Evolutionary conservation across 2,113 vertebrate genomes (phyloP).

Genomic region (Ranitomeya imitator): DNA sequence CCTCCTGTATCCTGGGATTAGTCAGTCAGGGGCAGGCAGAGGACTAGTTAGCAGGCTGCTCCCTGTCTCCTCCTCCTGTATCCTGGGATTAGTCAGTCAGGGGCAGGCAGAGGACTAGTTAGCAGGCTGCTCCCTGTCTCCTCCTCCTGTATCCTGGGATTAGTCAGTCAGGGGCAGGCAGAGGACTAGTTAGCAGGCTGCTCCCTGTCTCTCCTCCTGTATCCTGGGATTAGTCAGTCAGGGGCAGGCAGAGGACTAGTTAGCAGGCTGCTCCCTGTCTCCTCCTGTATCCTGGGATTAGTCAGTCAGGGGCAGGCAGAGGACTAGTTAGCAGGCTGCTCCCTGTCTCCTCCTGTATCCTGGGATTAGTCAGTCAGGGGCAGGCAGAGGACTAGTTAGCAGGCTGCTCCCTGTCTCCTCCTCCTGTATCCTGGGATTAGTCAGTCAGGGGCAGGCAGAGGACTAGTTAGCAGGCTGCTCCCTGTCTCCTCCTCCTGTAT

Average conservation of each 20-base stretch:
- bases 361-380: no score
- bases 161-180: background rate
- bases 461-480: no score
- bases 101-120: background rate
- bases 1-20: background rate
- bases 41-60: slow-evolving; percentile 6
- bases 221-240: background rate
- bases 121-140: background rate
- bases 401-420: no score
- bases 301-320: no score
- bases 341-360: no score
- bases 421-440: no score
- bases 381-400: no score
- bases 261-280: background rate
- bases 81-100: background rate
- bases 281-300: background rate
- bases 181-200: no score
- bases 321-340: no score
- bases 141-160: background rate
- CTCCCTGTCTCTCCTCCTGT: background rate
- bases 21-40: background rate
- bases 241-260: background rate
- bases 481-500: no score
- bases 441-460: no score
- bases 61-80: background rate